Evolutionary conservation across 2,797 vertebrate genomes (phyloP), one percentile per base, ranked within the genome.

Genomic region (Scolopax bukidnonensis): DNA sequence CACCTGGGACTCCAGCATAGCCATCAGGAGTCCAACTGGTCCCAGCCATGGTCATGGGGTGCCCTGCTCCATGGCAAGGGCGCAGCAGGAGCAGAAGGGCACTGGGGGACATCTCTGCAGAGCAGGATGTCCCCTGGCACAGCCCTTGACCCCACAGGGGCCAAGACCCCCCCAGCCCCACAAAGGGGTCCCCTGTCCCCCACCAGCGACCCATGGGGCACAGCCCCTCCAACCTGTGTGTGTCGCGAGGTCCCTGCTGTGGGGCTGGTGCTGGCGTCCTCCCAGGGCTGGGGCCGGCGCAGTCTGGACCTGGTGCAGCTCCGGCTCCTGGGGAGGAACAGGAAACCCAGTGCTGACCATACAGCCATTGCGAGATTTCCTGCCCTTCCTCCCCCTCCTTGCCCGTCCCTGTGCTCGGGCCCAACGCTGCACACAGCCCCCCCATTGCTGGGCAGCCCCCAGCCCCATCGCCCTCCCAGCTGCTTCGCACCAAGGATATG

Each of bases 301-400:
- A 11, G 60, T 67, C 61, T 41, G 93, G 90, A 60, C 47, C 79
- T 12, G 2, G 50, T 48, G 74, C 65, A 74, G 59, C 89, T 73
- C 38, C 5, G 8, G 45, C 68, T 61, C 54, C 28, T 38, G 67
- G 75, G 75, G 89, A 95, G 93, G 95, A 94, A 92, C 41, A 93
- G 95, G 89, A 89, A 97, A 89, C 82, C 59, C 83, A 19, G 54
- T 19, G 92, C 93, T 81, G 87, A 90, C 95, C 90, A 78, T 43
- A 73, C 13, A 89, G 80, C 84, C 74, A 80, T 74, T 96, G 96
- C 96, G 86, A 97, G 96, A 96, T 88, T 96, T 97, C 97, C 96
- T 95, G 91, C 0, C 1, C 48, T 93, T 89, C 80, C 89, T 93
- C 85, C 96, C 90, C 93, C 84, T 87, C 89, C 91, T 75, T 75